phyloP scores from a whole-genome alignment of 1,140 invertebrate genomes.

The Andrena cerasifolii region DNA sequence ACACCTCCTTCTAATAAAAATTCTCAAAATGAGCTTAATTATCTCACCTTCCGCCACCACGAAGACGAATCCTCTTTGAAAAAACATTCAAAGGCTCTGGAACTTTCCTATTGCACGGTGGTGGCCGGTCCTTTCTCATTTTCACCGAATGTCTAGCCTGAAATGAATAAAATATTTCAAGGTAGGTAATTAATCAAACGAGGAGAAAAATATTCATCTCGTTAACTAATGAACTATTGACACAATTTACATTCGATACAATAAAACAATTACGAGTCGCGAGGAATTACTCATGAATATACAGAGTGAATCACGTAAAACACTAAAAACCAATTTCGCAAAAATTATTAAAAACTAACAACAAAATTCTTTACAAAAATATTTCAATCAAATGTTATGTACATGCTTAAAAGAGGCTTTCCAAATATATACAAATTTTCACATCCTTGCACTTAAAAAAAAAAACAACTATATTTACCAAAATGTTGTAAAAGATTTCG shows the following conservation, averaged over 20 bases:
- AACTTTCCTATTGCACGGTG: neutral
- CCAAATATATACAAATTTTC: no score
- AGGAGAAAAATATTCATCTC: neutral
- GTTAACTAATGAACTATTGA: neutral
- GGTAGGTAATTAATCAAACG: neutral
- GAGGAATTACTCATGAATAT: no score
- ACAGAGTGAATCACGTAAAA: neutral
- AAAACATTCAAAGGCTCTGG: slow-evolving; percentile 16
- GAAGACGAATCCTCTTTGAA: neutral
- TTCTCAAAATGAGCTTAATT: neutral
- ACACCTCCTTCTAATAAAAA: neutral
- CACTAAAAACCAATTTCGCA: neutral
- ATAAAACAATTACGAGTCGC: neutral
- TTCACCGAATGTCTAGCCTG: neutral
- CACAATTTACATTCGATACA: neutral
- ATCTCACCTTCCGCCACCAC: neutral
- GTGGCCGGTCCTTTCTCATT: slow-evolving; percentile 12
- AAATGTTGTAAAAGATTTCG: no score
- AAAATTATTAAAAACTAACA: neutral
- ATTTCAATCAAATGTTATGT: no score
- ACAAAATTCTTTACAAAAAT: neutral
- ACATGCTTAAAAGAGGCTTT: no score
- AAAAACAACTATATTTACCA: no score
- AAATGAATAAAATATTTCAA: neutral
- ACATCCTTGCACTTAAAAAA: no score